phyloP scores from a whole-genome alignment of 2,113 vertebrate genomes.

The Brachyhypopomus occidentalis region DNA sequence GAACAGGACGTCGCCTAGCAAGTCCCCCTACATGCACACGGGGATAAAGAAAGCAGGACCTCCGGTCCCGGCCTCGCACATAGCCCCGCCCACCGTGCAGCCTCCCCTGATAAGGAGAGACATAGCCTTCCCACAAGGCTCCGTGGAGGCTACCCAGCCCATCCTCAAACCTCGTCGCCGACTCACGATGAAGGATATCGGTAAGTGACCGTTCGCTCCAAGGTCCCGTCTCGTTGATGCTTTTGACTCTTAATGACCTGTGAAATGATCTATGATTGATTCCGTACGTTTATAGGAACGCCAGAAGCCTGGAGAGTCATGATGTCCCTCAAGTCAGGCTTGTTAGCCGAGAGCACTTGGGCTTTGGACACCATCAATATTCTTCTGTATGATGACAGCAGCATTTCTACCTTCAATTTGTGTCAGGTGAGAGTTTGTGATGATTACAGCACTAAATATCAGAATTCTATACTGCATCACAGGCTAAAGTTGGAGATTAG shows the following conservation, averaged over 20 bases:
- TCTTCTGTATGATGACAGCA: conserved; percentile 95
- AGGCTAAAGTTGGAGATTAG: background rate
- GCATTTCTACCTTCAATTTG: conserved; percentile 95
- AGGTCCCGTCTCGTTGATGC: background rate
- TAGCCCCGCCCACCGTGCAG: conserved; percentile 86
- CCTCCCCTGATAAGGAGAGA: conserved; percentile 91
- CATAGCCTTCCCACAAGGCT: conserved; percentile 93
- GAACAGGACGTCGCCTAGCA: conserved; percentile 94
- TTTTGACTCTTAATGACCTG: background rate
- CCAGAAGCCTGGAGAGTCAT: conserved; percentile 99
- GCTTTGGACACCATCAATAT: conserved; percentile 99
- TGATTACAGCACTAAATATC: background rate
- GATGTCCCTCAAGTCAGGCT: conserved; percentile 98
- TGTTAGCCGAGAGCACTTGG: conserved; percentile 98
- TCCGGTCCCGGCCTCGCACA: conserved; percentile 91
- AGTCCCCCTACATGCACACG: conserved; percentile 92
- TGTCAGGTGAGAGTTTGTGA: conserved; percentile 82
- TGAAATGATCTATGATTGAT: too few species aligned
- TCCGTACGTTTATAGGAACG: conserved; percentile 78
- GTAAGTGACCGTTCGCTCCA: conserved; percentile 64
- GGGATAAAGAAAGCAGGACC: conserved; percentile 96
- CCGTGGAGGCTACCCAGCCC: conserved; percentile 90
- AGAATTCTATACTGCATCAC: background rate
- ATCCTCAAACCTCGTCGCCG: conserved; percentile 89
- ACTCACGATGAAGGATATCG: conserved; percentile 94